Conservation (phyloP, 2,888 invertebrate genomes). For the Lasiommata megera region DNA sequence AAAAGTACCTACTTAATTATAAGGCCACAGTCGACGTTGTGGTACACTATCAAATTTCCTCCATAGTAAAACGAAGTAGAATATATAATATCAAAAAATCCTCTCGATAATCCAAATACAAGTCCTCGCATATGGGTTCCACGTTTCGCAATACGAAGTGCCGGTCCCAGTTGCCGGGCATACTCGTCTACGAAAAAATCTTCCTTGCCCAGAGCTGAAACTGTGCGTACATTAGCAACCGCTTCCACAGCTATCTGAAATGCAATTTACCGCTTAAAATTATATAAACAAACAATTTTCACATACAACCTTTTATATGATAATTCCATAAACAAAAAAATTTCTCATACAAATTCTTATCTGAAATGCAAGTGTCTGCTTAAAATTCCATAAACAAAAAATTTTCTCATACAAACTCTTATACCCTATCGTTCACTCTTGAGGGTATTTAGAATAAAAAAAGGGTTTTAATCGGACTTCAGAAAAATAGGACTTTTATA, state of each 20-base stretch:
- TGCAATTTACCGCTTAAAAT: too few species aligned
- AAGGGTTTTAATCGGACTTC: too few species aligned
- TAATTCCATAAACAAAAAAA: too few species aligned
- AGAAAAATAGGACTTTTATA: too few species aligned
- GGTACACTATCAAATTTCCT: slow-evolving; percentile 83
- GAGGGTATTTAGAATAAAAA: too few species aligned
- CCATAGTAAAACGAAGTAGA: slow-evolving; percentile 87
- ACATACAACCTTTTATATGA: too few species aligned
- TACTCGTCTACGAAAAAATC: slow-evolving; percentile 84
- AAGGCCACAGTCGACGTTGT: slow-evolving; percentile 77
- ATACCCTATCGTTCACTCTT: too few species aligned
- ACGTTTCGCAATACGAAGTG: slow-evolving; percentile 78
- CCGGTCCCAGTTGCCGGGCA: slow-evolving; percentile 79
- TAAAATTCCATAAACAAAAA: too few species aligned
- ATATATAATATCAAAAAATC: slow-evolving; percentile 86
- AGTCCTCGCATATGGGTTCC: slow-evolving; percentile 85
- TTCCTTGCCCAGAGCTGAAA: slow-evolving; percentile 87
- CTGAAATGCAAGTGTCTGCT: too few species aligned
- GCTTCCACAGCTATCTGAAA: slow-evolving; percentile 87
- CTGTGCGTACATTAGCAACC: slow-evolving; percentile 88
- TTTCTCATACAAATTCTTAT: too few species aligned
- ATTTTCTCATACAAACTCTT: too few species aligned
- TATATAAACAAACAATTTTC: too few species aligned
- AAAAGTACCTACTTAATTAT: slow-evolving; percentile 84
- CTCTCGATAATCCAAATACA: slow-evolving; percentile 86